These are phyloP conservation scores for Lepidurus apus DNA, from an alignment of 1,140 invertebrate species.

Conservation along the genomic window DNA sequence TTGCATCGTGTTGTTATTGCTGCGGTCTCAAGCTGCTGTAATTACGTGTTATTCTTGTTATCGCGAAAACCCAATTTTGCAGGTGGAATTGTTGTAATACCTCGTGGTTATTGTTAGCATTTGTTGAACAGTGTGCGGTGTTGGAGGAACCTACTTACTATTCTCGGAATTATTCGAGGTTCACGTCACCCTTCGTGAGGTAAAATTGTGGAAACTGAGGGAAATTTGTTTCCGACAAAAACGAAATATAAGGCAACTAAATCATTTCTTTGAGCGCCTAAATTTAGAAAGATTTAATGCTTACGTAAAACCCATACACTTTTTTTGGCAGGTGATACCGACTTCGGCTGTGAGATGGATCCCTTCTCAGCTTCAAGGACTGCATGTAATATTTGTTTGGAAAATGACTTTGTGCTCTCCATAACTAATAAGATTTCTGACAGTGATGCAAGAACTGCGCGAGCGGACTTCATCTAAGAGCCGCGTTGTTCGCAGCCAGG, in stretches of 20 bases:
- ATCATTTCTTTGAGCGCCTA: background rate
- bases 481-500: conserved; percentile 5
- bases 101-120: background rate
- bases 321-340: background rate
- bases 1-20: conserved; percentile 15
- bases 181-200: too few relatives aligned
- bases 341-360: conserved; percentile 1
- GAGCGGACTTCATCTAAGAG: background rate
- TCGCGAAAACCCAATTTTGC: background rate
- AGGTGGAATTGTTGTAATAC: background rate
- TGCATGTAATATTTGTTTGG: background rate
- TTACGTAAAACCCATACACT: background rate
- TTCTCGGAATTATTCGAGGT: too few relatives aligned
- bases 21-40: background rate
- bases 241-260: background rate
- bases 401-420: background rate
- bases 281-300: background rate
- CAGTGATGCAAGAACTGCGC: conserved; percentile 14
- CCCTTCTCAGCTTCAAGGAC: background rate
- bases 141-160: too few relatives aligned
- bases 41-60: conserved; percentile 15
- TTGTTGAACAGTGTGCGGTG: background rate
- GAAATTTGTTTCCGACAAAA: background rate
- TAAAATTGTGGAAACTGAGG: too few relatives aligned
- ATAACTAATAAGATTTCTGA: background rate